A percentile compares a stretch with the other conserved stretches of the same genome.
These are phyloP conservation scores for Nothoprocta perdicaria DNA, from an alignment of 2,113 vertebrate genomes.

Conservation along the genomic window DNA sequence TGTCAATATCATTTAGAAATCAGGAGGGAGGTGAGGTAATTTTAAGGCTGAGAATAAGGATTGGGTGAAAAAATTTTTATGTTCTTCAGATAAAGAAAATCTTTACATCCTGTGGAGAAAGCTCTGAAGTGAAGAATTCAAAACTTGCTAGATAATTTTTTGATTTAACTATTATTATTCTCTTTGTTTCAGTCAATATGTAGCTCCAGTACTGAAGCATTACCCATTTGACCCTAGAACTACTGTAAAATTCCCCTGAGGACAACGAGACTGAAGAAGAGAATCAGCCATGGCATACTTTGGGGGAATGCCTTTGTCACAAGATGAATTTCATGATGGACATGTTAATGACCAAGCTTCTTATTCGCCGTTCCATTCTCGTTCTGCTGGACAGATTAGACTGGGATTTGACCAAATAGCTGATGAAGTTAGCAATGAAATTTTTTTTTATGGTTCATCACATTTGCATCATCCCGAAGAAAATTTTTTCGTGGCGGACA, in stretches of 20 bases:
- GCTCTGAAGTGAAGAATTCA: background rate
- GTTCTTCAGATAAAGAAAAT: background rate
- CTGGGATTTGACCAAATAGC: constrained; percentile 16
- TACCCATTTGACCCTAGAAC: background rate
- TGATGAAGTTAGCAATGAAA: constrained; percentile 48
- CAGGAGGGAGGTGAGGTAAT: background rate
- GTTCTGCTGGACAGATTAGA: background rate
- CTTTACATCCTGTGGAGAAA: background rate
- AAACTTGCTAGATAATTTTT: background rate
- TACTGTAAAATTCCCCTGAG: background rate
- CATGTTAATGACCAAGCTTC: background rate
- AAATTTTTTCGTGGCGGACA: background rate
- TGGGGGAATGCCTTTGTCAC: background rate
- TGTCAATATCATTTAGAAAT: background rate
- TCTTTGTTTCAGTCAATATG: background rate
- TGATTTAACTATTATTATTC: background rate
- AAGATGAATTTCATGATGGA: background rate
- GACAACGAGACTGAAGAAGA: background rate
- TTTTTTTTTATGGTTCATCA: constrained; percentile 46
- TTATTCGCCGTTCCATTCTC: background rate
- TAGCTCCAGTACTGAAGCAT: background rate
- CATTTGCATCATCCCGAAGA: constrained; percentile 14
- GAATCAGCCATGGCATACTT: constrained; percentile 13
- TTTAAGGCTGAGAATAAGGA: background rate
- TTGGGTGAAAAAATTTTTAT: background rate